Evolutionary conservation across 2,888 invertebrate genomes (phyloP), one percentile per base, ranked within the genome.

Genomic region (Heliconius ethilla): DNA sequence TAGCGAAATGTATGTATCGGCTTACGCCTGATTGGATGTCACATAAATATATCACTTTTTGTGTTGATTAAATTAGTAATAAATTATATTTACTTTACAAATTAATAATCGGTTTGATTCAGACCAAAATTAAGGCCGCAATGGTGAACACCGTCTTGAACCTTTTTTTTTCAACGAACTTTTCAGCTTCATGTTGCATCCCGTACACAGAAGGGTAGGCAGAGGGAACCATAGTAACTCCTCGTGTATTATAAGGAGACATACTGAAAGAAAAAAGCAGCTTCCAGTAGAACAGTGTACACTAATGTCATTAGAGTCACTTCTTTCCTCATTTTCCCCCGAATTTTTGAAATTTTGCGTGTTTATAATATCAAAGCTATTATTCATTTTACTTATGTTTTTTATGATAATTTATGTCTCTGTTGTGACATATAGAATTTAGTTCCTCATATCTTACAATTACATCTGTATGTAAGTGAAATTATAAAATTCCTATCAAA

Each of bases 1-100:
- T 55, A 27, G 51, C 55, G 9, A 70, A 67, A 67, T 67, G 37
- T 67, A 67, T 67, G 67, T 67, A 37, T 37, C 67, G 11, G 33
- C 11, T 13, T 67, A n/a, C 37, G 37, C 37, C n/a, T 67, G 67
- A 67, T 67, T 67, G 67, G 67, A n/a, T 37, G 37, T 67, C 37
- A 67, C 6, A 67, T 67, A 67, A 67, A 37, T 67, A 37, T 37
- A 37, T 67, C n/a, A 37, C 13, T 37, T 67, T 63, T 15, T 63
- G 63, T 63, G 63, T 63, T 13, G 63, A 13, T 13, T 27, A 6
- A 45, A 15, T 6, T 45, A 6, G 45, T 45, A 51, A 51, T 51
- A 51, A 51, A 51, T 51, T 45, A 45, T 45, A 45, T 45, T 45
- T 45, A 15, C 45, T 15, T 15, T 0, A 33, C 0, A 9, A 33